These are phyloP conservation scores for Drosophila monieri DNA, from an alignment of 2,888 invertebrate species.

Conservation along the genomic window DNA sequence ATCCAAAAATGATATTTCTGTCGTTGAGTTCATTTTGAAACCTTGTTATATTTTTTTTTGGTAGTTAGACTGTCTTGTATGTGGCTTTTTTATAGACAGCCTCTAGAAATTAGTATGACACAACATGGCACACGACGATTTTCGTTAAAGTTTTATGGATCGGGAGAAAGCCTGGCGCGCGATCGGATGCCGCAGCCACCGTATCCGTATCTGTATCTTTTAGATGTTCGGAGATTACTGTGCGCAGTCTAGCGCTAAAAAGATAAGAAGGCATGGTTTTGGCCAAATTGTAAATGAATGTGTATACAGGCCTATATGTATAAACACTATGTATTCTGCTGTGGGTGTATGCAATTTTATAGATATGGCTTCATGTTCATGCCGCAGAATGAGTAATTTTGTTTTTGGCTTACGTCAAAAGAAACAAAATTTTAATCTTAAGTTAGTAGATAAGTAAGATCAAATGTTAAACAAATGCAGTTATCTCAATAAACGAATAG, in stretches of 20 bases:
- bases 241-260: slow-evolving; percentile 64
- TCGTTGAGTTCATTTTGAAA: slow-evolving; percentile 24
- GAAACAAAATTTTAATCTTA: slow-evolving; percentile 29
- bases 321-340: slow-evolving; percentile 12
- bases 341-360: slow-evolving; percentile 16
- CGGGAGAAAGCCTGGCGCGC: slow-evolving; percentile 20
- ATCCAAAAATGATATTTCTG: slow-evolving; percentile 9
- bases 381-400: slow-evolving; percentile 53
- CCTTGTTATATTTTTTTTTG: background rate
- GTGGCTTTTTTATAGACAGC: slow-evolving; percentile 8
- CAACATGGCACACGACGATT: slow-evolving; percentile 34
- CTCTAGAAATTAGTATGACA: slow-evolving; percentile 3
- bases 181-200: slow-evolving; percentile 60
- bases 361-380: slow-evolving; percentile 24
- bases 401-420: slow-evolving; percentile 37
- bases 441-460: slow-evolving; percentile 34
- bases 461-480: slow-evolving; percentile 18
- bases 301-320: slow-evolving; percentile 23
- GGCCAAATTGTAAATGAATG: slow-evolving; percentile 65
- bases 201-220: slow-evolving; percentile 50
- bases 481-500: slow-evolving; percentile 21
- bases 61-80: background rate
- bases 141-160: slow-evolving; percentile 23
- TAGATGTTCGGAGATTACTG: slow-evolving; percentile 70
- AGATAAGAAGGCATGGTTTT: slow-evolving; percentile 67